A percentile compares a stretch with the other conserved stretches of the same genome.
Evolutionary conservation across 2,113 vertebrate species (phyloP).

Genomic region (Apeltes quadracus): DNA sequence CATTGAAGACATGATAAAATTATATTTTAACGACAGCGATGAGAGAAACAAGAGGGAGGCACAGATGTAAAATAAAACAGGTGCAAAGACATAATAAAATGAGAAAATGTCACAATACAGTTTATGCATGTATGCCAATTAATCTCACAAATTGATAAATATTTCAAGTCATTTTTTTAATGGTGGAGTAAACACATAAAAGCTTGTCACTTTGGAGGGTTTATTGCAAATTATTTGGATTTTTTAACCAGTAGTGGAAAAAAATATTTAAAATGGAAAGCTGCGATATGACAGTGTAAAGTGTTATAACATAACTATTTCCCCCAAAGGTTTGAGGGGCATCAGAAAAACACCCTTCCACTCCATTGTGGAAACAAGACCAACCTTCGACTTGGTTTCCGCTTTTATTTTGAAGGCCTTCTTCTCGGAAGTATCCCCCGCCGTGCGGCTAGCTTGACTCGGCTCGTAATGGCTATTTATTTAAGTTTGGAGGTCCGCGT

Average conservation of each 20-base stretch:
- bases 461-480: neutral
- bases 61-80: neutral
- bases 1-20: neutral
- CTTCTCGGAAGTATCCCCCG: fast-evolving
- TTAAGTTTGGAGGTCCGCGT: neutral
- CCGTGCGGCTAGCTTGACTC: slow-evolving; percentile 16
- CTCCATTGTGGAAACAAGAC: neutral
- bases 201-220: neutral
- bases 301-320: too few relatives aligned
- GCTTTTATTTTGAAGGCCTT: slow-evolving; percentile 53
- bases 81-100: neutral
- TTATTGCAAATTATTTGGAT: neutral
- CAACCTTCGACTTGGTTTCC: fast-evolving
- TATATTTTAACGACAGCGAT: neutral
- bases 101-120: neutral
- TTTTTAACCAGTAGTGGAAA: neutral
- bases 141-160: neutral
- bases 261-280: neutral
- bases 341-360: neutral
- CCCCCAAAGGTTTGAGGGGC: too few relatives aligned
- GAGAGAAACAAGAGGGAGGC: neutral
- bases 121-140: neutral
- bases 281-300: neutral
- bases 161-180: neutral
- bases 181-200: neutral